phyloP scores from a whole-genome alignment of 2,888 invertebrate genomes.

The Linyphia triangularis region DNA sequence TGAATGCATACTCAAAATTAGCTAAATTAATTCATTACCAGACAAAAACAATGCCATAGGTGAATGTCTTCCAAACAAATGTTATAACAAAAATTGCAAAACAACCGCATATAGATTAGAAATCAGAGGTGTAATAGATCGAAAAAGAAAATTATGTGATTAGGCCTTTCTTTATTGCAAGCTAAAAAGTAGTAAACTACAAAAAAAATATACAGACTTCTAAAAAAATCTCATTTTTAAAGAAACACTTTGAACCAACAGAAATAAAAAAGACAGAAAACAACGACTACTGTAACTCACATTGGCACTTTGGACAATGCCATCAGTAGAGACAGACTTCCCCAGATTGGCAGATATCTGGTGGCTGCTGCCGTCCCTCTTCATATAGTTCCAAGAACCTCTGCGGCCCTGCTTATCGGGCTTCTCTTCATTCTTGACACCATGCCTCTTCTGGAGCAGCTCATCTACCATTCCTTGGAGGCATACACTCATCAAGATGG shows the following conservation, averaged over 20 bases:
- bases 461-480: conserved; percentile 97
- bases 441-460: conserved; percentile 82
- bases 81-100: background rate
- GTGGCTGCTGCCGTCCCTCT: conserved; percentile 85
- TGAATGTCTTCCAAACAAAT: too few species aligned
- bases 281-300: conserved; percentile 53
- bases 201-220: too few species aligned
- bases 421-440: conserved; percentile 77
- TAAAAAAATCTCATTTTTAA: too few species aligned
- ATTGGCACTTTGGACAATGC: conserved; percentile 74
- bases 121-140: too few species aligned
- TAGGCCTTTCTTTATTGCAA: too few species aligned
- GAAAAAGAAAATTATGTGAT: too few species aligned
- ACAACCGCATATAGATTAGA: too few species aligned
- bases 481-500: conserved; percentile 96
- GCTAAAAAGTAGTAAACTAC: too few species aligned
- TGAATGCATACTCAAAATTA: background rate
- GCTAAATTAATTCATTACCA: background rate
- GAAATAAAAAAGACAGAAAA: background rate
- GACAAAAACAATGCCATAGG: too few species aligned
- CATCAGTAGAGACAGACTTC: conserved; percentile 77
- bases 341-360: conserved; percentile 76
- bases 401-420: conserved; percentile 79
- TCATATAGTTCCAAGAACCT: conserved; percentile 86
- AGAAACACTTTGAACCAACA: too few species aligned